Conservation (phyloP, 2,797 vertebrate species). For the Rhinogobio ventralis region DNA sequence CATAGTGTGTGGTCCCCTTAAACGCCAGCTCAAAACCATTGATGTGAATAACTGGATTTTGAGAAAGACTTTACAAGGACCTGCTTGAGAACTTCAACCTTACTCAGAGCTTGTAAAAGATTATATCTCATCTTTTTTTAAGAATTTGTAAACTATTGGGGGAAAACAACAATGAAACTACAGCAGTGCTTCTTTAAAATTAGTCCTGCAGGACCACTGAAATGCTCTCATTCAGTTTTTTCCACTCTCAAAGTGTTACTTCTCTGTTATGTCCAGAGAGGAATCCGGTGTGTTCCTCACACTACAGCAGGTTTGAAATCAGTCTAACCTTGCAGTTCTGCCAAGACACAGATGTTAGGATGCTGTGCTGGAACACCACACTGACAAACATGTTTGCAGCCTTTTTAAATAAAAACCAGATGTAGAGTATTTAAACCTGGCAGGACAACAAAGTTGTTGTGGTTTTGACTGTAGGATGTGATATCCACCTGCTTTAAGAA, state of each 20-base stretch:
- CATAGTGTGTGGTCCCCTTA: conserved; percentile 42
- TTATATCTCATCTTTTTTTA: neutral
- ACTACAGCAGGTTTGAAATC: conserved; percentile 58
- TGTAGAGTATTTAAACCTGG: conserved; percentile 73
- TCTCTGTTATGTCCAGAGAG: conserved; percentile 69
- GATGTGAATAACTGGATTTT: conserved; percentile 40
- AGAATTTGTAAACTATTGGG: neutral
- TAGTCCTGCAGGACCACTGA: neutral
- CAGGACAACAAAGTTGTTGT: conserved; percentile 37
- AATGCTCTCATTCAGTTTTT: conserved; percentile 49
- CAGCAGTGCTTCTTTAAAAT: conserved; percentile 15
- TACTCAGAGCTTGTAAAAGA: conserved; percentile 4
- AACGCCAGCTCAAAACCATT: conserved; percentile 17
- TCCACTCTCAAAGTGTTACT: conserved; percentile 58
- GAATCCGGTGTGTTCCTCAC: conserved; percentile 66
- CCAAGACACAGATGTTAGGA: conserved; percentile 63
- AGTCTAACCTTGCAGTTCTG: conserved; percentile 48
- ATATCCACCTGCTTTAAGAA: conserved; percentile 71
- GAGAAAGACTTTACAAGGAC: conserved; percentile 15
- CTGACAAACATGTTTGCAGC: conserved; percentile 61
- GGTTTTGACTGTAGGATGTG: conserved; percentile 34
- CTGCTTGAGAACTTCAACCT: neutral
- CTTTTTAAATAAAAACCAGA: conserved; percentile 57
- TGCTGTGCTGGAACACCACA: conserved; percentile 56
- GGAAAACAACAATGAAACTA: neutral